phyloP scores from a whole-genome alignment of 1,140 invertebrate species.

The Drosophila albomicans region DNA sequence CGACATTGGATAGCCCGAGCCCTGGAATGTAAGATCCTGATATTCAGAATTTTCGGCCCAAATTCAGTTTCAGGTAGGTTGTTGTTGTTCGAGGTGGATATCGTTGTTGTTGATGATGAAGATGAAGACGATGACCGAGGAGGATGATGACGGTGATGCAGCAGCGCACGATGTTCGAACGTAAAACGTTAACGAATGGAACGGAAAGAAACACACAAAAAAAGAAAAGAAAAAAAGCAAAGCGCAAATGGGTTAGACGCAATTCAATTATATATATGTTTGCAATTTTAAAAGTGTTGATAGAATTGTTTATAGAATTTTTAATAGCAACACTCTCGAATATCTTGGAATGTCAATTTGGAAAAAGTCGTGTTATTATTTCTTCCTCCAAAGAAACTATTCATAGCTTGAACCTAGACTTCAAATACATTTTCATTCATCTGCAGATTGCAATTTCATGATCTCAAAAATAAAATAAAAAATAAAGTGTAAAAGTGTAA shows the following conservation, averaged over 20 bases:
- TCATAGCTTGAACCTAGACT: too few relatives aligned
- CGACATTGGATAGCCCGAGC: constrained; percentile 82
- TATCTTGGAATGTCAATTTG: too few relatives aligned
- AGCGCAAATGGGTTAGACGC: constrained; percentile 48
- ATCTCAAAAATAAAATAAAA: constrained; percentile 21
- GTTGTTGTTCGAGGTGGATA: constrained; percentile 19
- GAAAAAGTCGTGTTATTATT: too few relatives aligned
- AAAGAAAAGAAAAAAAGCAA: constrained; percentile 55
- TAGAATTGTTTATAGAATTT: too few relatives aligned
- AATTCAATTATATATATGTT: constrained; percentile 11
- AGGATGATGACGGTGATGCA: constrained; percentile 25
- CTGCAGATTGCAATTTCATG: neutral
- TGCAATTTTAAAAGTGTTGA: too few relatives aligned
- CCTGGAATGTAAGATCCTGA: constrained; percentile 85
- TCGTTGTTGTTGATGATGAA: constrained; percentile 15
- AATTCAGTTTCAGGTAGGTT: neutral
- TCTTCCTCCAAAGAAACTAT: too few relatives aligned
- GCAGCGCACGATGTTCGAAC: constrained; percentile 16
- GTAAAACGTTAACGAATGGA: constrained; percentile 10
- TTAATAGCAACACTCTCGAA: too few relatives aligned
- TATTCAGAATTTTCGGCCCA: constrained; percentile 29
- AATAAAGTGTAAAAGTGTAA: constrained; percentile 51
- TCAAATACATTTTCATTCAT: too few relatives aligned
- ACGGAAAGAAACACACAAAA: neutral
- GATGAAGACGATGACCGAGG: constrained; percentile 44